Conservation (phyloP, 2,888 invertebrate species). For the Eristalis tenax region DNA sequence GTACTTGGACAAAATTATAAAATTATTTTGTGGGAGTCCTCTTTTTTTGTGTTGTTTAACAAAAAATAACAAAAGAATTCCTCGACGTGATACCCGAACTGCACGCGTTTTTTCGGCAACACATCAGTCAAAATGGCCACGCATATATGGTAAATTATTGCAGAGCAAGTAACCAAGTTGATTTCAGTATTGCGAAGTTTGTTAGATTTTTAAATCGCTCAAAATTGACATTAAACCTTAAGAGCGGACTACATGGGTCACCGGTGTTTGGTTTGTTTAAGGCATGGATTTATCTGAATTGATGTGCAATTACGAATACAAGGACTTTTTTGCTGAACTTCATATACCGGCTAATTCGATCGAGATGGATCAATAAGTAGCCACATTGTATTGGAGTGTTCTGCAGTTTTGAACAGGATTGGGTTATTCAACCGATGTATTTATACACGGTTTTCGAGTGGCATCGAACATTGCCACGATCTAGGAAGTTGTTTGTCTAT, state of each 20-base stretch:
- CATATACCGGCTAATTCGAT: no score
- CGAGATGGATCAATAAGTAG: no score
- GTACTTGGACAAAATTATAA: constrained; percentile 39
- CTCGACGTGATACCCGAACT: constrained; percentile 72
- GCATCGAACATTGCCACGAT: no score
- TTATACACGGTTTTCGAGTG: no score
- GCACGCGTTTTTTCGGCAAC: constrained; percentile 73
- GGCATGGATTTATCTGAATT: background rate
- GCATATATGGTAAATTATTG: constrained; percentile 74
- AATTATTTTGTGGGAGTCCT: constrained; percentile 13
- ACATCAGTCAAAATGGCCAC: constrained; percentile 79
- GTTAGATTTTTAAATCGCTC: background rate
- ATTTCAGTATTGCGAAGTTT: constrained; percentile 30
- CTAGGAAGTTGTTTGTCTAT: no score
- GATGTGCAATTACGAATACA: no score
- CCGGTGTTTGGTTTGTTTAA: background rate
- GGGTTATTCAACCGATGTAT: no score
- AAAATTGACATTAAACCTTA: constrained; percentile 12
- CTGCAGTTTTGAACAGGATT: no score
- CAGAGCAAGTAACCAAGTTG: constrained; percentile 29
- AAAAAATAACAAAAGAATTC: constrained; percentile 67
- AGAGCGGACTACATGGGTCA: background rate
- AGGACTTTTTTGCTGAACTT: no score
- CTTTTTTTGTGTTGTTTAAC: constrained; percentile 33
- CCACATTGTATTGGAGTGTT: no score